phyloP scores from a whole-genome alignment of 2,797 vertebrate species.

The Lagorchestes hirsutus region DNA sequence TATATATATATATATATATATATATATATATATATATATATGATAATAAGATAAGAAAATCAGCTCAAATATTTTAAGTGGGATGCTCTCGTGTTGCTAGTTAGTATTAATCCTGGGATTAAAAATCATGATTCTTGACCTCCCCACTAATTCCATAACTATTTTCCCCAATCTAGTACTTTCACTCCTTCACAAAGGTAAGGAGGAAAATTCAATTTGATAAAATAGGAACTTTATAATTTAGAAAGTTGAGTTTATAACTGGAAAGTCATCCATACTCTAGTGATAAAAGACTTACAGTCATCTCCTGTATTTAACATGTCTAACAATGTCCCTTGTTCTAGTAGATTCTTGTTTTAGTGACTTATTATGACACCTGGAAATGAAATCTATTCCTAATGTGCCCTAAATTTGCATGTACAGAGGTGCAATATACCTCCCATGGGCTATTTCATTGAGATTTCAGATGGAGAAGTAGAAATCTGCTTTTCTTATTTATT shows the following conservation, averaged over 20 bases:
- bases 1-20: too few species aligned
- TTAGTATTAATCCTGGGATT: not conserved
- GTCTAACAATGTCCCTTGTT: slow-evolving; percentile 18
- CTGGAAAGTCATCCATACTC: not conserved
- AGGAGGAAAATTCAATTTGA: not conserved
- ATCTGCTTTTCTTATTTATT: slow-evolving; percentile 56
- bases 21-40: too few species aligned
- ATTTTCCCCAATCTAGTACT: not conserved
- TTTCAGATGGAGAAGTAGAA: slow-evolving; percentile 22
- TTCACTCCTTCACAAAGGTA: not conserved
- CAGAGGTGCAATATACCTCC: not conserved
- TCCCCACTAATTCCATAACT: not conserved
- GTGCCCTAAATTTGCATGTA: slow-evolving; percentile 49
- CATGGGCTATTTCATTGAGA: slow-evolving; percentile 9
- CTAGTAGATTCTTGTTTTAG: not conserved
- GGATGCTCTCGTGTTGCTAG: not conserved
- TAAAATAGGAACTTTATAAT: not conserved
- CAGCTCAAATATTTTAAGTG: not conserved
- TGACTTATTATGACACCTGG: slow-evolving; percentile 52
- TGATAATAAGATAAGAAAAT: not conserved
- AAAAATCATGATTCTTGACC: not conserved
- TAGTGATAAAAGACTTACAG: slow-evolving; percentile 8
- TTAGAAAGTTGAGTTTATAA: slow-evolving; percentile 14
- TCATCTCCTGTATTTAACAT: not conserved
- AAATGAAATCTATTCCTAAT: slow-evolving; percentile 42